Base-by-base conservation (phyloP, 2,797 vertebrate species). In the Melanotaenia trifasciata region DNA sequence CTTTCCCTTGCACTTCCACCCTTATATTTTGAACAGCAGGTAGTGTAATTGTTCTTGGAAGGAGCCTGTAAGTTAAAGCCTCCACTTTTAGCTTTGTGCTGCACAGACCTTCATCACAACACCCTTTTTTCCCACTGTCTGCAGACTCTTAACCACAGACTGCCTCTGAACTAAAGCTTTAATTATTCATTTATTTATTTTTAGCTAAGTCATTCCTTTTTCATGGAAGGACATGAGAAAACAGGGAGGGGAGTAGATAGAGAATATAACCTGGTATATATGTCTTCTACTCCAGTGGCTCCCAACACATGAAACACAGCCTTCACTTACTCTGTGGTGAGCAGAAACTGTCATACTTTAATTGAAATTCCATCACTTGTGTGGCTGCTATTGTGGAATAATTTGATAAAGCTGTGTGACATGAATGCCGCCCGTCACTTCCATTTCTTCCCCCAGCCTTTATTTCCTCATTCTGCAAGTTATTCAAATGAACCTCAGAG, bases 281-380 rank as follows among this genome's bases (percentile, higher is more conserved):
- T 62, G 70, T 76, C 83, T 80, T 77, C 72, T 74, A 67, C 72
- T 64, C 59, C 43, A 22, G 3, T 30, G 2, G 58, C 51, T 38
- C 65, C 67, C 57, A 51, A 16, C 58, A 36, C 58, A 62, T 62
- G 58, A 85, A 79, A 84, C 30, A 1, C 72, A 78, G 75, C 66
- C 67, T 61, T 70, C 61, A 26, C 72, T n/a, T 12, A 62, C 73
- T 83, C 74, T 87, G 76, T 72, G 24, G 72, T 24, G 28, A 72
- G 67, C 72, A 84, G 83, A 91, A 91, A 90, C 90, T 92, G 92
- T 92, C 90, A 92, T 87, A 88, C 59, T 90, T 92, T 93, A 93
- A 94, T 92, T 93, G 89, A 93, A 94, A 93, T 94, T 90, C 92
- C 91, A 91, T 92, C 90, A 91, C 87, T 91, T 86, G 83, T 89